Evolutionary conservation across 2,113 vertebrate species (phyloP).

Genomic region (Platichthys flesus): DNA sequence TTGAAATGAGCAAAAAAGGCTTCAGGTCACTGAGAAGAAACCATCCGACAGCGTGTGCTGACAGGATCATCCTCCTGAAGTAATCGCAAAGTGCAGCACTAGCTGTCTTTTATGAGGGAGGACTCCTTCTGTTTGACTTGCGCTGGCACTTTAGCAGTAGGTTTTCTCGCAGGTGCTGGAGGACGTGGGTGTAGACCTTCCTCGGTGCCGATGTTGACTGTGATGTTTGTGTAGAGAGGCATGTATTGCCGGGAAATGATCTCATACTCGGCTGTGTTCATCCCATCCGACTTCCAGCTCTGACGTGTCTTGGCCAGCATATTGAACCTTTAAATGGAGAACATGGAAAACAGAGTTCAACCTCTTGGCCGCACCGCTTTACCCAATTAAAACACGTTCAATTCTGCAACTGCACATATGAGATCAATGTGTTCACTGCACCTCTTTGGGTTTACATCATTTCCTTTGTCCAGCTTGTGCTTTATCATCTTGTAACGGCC

Average conservation of each 20-base stretch:
- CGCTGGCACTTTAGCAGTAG: not conserved
- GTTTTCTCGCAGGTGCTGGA: not conserved
- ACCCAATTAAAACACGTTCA: too few species aligned
- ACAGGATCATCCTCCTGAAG: slow-evolving; percentile 18
- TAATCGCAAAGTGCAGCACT: slow-evolving; percentile 15
- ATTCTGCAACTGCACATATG: too few species aligned
- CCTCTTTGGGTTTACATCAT: slow-evolving; percentile 84
- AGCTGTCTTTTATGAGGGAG: not conserved
- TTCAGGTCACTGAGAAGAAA: not conserved
- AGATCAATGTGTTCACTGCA: slow-evolving; percentile 33
- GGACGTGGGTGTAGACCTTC: slow-evolving; percentile 44
- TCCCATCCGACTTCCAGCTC: slow-evolving; percentile 82
- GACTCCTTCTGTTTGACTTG: slow-evolving; percentile 34
- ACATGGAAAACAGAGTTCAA: not conserved
- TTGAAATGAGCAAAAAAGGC: not conserved
- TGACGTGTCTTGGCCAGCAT: slow-evolving; percentile 82
- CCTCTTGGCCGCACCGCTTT: not conserved
- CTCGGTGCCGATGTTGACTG: slow-evolving; percentile 81
- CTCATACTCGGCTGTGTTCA: slow-evolving; percentile 81
- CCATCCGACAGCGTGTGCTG: slow-evolving; percentile 6
- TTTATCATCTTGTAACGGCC: slow-evolving; percentile 88
- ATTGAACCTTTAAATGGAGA: slow-evolving; percentile 76
- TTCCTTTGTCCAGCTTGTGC: slow-evolving; percentile 85
- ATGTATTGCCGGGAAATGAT: slow-evolving; percentile 77
- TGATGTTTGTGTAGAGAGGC: slow-evolving; percentile 88